Evolutionary conservation across 2,888 invertebrate genomes (phyloP), one percentile per base, ranked within the genome.

Genomic region (Drosophila rubida): DNA sequence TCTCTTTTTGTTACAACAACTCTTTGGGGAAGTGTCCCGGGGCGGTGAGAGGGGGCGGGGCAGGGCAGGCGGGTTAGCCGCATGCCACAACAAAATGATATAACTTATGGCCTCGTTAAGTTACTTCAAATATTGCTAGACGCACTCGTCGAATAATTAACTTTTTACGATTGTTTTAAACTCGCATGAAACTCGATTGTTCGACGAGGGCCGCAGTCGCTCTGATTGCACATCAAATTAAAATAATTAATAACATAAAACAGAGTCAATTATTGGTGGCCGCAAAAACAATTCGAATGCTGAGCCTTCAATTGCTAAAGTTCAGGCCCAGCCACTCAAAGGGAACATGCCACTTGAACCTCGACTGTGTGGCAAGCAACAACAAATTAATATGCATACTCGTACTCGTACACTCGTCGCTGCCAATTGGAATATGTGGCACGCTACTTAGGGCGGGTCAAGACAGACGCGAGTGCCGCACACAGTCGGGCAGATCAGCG

Each of bases 291-390:
- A 81, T 76, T 85, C 84, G 69, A 69, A 75, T 80, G 75, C 68
- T n/a, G 85, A 78, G 87, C 70, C 66, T 9, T 87, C 86, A 84
- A 84, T 84, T 84, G 83, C 67, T 62, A 72, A 58, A 82, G 88
- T 84, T 84, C 84, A 74, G 60, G 78, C 59, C 67, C 55, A 42
- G 41, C 71, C 61, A 63, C 75, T 64, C 67, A 58, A 66, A 69
- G 63, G 81, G 67, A 84, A 81, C 75, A 63, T 32, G 70, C 87
- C 87, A 82, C 82, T 82, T 82, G 87, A 82, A 87, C 85, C 64
- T 53, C 72, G 9, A 16, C 60, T 19, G 14, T 9, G 14, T 49
- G 35, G 50, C 42, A 27, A 30, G 19, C 19, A 16, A 60, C 57
- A 32, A 32, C 32, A 32, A 73, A 75, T 75, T 78, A 75, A 75